A percentile compares a stretch with the other conserved stretches of the same genome.
Evolutionary conservation across 1,140 invertebrate genomes (phyloP).

Genomic region (Calephelis virginiensis): DNA sequence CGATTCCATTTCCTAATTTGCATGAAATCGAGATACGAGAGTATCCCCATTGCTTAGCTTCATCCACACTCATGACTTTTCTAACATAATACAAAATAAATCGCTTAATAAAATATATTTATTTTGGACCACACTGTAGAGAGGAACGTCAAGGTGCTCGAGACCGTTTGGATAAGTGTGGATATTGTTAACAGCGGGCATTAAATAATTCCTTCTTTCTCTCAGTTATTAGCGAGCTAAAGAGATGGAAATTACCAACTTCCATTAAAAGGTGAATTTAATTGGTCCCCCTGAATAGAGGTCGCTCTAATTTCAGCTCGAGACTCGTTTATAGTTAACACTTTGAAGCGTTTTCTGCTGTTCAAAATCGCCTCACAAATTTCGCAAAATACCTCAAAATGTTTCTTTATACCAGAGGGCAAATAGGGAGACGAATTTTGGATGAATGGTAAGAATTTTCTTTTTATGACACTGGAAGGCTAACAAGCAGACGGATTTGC

Average conservation of each 20-base stretch:
- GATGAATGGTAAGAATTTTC: no score
- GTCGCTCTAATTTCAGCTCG: conserved; percentile 6
- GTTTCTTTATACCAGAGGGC: not conserved
- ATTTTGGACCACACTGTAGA: conserved; percentile 24
- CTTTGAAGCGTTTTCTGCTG: conserved; percentile 11
- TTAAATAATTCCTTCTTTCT: conserved; percentile 37
- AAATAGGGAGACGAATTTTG: no score
- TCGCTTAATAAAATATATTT: no score
- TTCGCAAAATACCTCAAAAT: not conserved
- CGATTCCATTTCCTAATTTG: no score
- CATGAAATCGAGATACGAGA: no score
- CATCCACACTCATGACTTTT: no score
- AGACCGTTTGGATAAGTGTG: conserved; percentile 37
- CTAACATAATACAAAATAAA: no score
- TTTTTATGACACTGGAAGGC: no score
- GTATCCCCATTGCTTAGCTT: no score
- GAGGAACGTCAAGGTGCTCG: conserved; percentile 26
- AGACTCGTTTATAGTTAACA: conserved; percentile 3
- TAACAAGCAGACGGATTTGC: no score
- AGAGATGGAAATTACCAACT: conserved; percentile 30
- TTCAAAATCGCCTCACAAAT: conserved; percentile 3
- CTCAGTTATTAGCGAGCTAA: conserved; percentile 25
- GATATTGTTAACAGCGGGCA: conserved; percentile 37
- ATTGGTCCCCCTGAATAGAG: conserved; percentile 10
- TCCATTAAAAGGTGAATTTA: conserved; percentile 18